Percentiles rank a stretch among this genome's conserved stretches.
phyloP scores from a whole-genome alignment of 2,113 vertebrate genomes.

The Eptatretus burgeri region DNA sequence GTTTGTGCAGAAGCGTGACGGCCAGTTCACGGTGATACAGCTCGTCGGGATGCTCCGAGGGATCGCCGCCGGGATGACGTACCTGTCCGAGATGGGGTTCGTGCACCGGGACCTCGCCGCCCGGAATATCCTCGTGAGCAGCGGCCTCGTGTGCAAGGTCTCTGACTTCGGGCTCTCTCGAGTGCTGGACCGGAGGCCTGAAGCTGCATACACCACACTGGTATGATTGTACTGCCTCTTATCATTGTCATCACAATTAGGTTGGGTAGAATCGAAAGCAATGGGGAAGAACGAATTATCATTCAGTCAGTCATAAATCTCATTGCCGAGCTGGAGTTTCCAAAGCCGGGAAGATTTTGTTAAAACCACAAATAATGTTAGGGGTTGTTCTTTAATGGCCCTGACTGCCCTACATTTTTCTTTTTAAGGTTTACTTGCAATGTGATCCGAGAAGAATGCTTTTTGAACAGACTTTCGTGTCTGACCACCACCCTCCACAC shows the following conservation, averaged over 20 bases:
- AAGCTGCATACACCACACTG: slow-evolving; percentile 1
- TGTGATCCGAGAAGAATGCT: too few relatives aligned
- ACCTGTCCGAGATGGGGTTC: slow-evolving; percentile 1
- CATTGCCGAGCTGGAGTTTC: too few relatives aligned
- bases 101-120: slow-evolving; percentile 2
- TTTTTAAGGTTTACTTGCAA: too few relatives aligned
- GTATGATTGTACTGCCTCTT: neutral
- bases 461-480: too few relatives aligned
- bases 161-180: slow-evolving; percentile 1
- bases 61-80: neutral
- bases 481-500: too few relatives aligned
- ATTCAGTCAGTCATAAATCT: too few relatives aligned
- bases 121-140: slow-evolving; percentile 2
- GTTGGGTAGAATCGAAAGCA: too few relatives aligned
- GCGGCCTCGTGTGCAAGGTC: slow-evolving; percentile 5
- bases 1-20: neutral
- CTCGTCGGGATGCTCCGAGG: neutral
- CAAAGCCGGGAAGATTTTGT: too few relatives aligned
- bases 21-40: neutral
- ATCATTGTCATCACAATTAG: neutral
- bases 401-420: too few relatives aligned
- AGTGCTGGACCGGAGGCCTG: neutral
- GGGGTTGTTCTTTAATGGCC: too few relatives aligned
- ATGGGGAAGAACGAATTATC: too few relatives aligned
- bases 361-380: too few relatives aligned